These are phyloP conservation scores for Danio tinwini DNA, from an alignment of 2,797 vertebrate species.

Conservation along the genomic window DNA sequence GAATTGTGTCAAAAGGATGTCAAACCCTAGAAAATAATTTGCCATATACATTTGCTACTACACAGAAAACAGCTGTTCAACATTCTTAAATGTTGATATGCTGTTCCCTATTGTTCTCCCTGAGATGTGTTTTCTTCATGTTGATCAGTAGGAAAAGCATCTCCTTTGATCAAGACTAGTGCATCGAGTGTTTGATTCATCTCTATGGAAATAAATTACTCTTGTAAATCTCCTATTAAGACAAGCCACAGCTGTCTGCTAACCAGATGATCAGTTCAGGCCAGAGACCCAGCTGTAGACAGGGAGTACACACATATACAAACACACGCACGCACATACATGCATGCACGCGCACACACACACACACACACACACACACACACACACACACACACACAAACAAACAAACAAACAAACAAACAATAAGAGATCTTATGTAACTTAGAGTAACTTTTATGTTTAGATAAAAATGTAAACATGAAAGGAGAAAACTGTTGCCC, in stretches of 20 bases:
- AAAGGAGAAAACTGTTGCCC: neutral
- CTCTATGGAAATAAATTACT: slow-evolving; percentile 43
- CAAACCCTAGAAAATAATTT: too few species aligned
- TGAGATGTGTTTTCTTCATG: neutral
- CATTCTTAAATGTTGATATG: neutral
- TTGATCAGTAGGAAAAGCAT: neutral
- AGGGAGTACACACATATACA: neutral
- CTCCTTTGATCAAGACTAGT: slow-evolving; percentile 6
- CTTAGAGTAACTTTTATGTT: neutral
- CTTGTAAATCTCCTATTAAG: slow-evolving; percentile 32
- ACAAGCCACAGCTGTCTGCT: slow-evolving; percentile 36
- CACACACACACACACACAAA: too few species aligned
- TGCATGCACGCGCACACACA: too few species aligned
- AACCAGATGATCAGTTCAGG: neutral
- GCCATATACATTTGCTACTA: too few species aligned
- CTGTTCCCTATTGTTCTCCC: neutral
- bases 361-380: neutral
- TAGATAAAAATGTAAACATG: neutral
- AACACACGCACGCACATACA: too few species aligned
- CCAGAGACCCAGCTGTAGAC: neutral
- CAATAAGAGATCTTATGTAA: neutral
- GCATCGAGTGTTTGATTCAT: slow-evolving; percentile 18
- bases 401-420: neutral
- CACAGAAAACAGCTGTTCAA: too few species aligned
- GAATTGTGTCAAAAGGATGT: too few species aligned